Evolutionary conservation across 2,113 vertebrate genomes (phyloP).

Genomic region (Neomonachus schauinslandi): DNA sequence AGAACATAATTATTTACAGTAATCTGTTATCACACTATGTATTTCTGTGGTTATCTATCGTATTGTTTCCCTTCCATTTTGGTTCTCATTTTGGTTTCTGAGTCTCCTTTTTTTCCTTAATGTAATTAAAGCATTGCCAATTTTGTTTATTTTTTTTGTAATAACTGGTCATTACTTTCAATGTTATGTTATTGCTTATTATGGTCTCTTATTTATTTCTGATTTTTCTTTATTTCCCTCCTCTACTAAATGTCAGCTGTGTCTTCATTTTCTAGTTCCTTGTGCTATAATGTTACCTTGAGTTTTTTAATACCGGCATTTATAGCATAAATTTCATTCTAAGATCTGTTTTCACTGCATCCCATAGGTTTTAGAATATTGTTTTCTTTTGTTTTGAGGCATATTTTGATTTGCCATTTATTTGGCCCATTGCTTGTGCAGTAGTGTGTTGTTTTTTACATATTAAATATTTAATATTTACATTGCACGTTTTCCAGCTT

Average conservation of each 20-base stretch:
- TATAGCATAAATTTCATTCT: not conserved
- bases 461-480: not conserved
- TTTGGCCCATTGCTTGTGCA: not conserved
- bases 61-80: not conserved
- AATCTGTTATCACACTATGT: not conserved
- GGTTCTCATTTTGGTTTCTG: not conserved
- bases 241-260: not conserved
- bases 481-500: not conserved
- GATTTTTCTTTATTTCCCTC: not conserved
- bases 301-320: not conserved
- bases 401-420: not conserved
- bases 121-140: not conserved
- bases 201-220: not conserved
- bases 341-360: not conserved
- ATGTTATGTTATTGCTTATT: not conserved
- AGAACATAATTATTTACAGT: not conserved
- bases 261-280: not conserved
- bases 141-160: not conserved
- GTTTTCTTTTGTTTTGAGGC: not conserved
- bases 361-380: not conserved
- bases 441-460: not conserved
- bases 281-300: not conserved
- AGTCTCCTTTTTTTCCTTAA: not conserved
- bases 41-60: not conserved
- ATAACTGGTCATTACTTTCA: not conserved